Evolutionary conservation across 1,140 invertebrate genomes (phyloP), one percentile per base, ranked within the genome.

Genomic region (Calliopsis andreniformis): DNA sequence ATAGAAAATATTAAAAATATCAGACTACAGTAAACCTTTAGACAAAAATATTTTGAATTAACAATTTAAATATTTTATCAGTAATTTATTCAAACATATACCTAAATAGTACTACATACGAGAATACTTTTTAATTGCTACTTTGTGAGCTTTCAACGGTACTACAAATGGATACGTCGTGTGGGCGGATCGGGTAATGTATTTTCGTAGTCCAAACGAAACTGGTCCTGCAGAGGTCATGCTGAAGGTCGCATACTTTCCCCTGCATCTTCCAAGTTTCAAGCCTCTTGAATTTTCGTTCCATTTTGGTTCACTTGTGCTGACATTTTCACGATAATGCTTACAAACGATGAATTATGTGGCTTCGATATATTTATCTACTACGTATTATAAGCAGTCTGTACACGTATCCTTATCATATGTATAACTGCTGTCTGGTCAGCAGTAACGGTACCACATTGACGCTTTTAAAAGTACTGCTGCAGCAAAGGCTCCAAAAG

Each of bases 151-250:
- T 6, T 53, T 39, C 6, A 30, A 42, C 23, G 18, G 16, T n/a
- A 8, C 12, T 25, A 7, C 1, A 8, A 16, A 35, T 58, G 20
- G 39, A 53, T 47, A 62, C 47, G 18, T 72, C 45, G 8, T 47
- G 71, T 75, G 51, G 62, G 62, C 35, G 62, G 71, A 75, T 66
- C 5, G 47, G 47, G n/a, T n/a, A 10, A 39, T 5, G 35, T 55
- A 73, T 67, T 67, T 75, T 67, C 12, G 20, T 47, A 49, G 35
- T 42, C 10, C 18, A 62, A 20, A 67, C 23, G 0, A 56, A 75
- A 67, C 71, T 67, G 71, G 71, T 75, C 71, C 49, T 67, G 39
- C 0, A 58, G 32, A 72, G 71, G 63, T 75, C 71, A 56, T 16
- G 30, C 20, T 8, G 59, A 63, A 67, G 71, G 49, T 47, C 62